Base-by-base conservation (phyloP, 2,797 vertebrate genomes). In the Monodelphis domestica region DNA sequence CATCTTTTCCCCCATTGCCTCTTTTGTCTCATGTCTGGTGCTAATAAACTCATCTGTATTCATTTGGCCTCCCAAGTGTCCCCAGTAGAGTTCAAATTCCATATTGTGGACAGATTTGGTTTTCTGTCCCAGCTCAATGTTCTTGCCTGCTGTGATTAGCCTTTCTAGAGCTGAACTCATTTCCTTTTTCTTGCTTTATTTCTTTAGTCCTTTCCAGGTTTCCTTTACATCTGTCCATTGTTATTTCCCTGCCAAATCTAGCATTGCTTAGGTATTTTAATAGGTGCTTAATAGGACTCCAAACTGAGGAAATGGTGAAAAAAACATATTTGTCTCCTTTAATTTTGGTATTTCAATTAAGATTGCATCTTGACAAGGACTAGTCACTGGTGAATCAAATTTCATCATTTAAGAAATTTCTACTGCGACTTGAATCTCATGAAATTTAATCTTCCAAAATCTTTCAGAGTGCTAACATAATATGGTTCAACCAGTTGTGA, bases 141-240 rank as follows among this genome's bases (percentile, higher is more conserved):
- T 24, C 38, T 70, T 84, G 70, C 38, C 70, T 84, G 9, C n/a
- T 78, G 70, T 45, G 38, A 38, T 38, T 84, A 84, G 70, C 1
- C 97, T 96, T 97, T 91, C 94, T 93, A 96, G 97, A 84, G 94
- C 55, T 96, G 94, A 98, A 97, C 91, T 97, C 95, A 96, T 97
- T 98, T 98, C 96, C 96, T 98, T 96, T 78, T 96, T 96, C 96
- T 98, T 92, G 97, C 95, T 97, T 96, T 96, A 89, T 93, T 96
- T 94, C 92, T 97, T 87, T 89, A 93, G 89, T 90, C 96, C 91
- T 90, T 95, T 98, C 97, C 96, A 97, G 95, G 89, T 94, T 97
- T 97, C 96, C 95, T 97, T 97, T 97, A 96, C 70, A 97, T 94
- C 97, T 97, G 94, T 95, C 96, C 95, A 93, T 95, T 96, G 92